Conservation (phyloP, 2,797 vertebrate species). For the Melanogrammus aeglefinus region DNA sequence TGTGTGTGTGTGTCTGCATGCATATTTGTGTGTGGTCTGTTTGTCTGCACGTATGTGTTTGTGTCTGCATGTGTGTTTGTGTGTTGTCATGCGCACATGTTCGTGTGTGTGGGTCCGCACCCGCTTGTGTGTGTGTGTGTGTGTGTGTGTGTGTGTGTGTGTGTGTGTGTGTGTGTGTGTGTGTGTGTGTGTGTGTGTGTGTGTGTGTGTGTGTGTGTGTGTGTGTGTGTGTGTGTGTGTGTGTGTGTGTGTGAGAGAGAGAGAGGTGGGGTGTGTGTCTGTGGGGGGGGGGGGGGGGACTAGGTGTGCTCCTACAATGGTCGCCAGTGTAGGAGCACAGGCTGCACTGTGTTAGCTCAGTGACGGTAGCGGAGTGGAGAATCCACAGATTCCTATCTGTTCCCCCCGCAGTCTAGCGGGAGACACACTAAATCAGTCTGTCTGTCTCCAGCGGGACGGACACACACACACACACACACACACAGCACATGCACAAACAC, state of each 20-base stretch:
- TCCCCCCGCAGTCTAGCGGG: slow-evolving; percentile 39
- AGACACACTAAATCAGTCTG: slow-evolving; percentile 29
- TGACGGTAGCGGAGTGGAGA: slow-evolving; percentile 2
- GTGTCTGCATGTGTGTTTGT: background rate
- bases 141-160: background rate
- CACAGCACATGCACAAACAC: slow-evolving; percentile 43
- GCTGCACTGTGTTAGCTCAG: slow-evolving; percentile 9
- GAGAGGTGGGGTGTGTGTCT: background rate
- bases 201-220: background rate
- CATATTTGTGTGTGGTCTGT: background rate
- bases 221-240: background rate
- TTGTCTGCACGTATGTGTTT: background rate
- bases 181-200: background rate
- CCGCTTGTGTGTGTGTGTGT: background rate
- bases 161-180: background rate
- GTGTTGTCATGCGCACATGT: background rate
- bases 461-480: slow-evolving; percentile 5
- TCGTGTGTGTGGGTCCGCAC: background rate
- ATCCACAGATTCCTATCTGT: slow-evolving; percentile 61
- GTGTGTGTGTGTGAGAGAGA: background rate
- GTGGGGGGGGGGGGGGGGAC: background rate
- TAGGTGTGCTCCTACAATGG: slow-evolving; percentile 1
- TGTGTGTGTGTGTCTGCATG: background rate
- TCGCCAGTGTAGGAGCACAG: slow-evolving; percentile 1
- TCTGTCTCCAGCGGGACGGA: slow-evolving; percentile 31